Conservation (phyloP, 2,888 invertebrate species). For the Eudemis profundana region DNA sequence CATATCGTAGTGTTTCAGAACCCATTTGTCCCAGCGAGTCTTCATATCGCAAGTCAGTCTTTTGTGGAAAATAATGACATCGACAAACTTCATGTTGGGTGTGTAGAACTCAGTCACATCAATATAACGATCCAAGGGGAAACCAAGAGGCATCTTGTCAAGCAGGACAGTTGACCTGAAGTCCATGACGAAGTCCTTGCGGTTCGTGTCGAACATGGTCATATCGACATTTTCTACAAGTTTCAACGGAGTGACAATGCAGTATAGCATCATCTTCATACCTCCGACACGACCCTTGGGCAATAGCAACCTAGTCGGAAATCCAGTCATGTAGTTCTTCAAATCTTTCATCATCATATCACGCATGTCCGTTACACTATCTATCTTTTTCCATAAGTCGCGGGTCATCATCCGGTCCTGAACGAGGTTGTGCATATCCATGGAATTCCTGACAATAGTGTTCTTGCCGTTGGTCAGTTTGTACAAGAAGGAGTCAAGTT, state of each 20-base stretch:
- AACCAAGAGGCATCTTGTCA: slow-evolving; percentile 88
- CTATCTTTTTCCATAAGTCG: slow-evolving; percentile 87
- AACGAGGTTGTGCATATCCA: slow-evolving; percentile 87
- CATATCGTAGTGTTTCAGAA: slow-evolving; percentile 70
- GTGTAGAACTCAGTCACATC: slow-evolving; percentile 86
- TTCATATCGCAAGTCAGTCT: slow-evolving; percentile 77
- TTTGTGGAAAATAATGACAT: slow-evolving; percentile 87
- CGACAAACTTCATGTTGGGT: slow-evolving; percentile 88
- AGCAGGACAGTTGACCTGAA: slow-evolving; percentile 75
- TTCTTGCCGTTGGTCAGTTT: slow-evolving; percentile 88
- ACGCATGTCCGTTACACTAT: slow-evolving; percentile 77
- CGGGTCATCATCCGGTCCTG: slow-evolving; percentile 88
- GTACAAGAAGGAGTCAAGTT: slow-evolving; percentile 87
- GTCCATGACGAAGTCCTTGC: slow-evolving; percentile 74
- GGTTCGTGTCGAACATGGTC: slow-evolving; percentile 71
- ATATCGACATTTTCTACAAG: slow-evolving; percentile 72
- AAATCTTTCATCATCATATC: slow-evolving; percentile 68
- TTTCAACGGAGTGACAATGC: slow-evolving; percentile 85
- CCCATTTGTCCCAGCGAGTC: slow-evolving; percentile 72
- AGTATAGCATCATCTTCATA: slow-evolving; percentile 87
- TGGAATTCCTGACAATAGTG: slow-evolving; percentile 86
- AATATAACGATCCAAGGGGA: slow-evolving; percentile 90
- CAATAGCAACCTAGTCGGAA: slow-evolving; percentile 89
- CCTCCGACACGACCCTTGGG: slow-evolving; percentile 90
- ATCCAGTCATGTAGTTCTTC: slow-evolving; percentile 85